Base-by-base conservation (phyloP, 2,797 vertebrate genomes). In the Crocidura indochinensis region DNA sequence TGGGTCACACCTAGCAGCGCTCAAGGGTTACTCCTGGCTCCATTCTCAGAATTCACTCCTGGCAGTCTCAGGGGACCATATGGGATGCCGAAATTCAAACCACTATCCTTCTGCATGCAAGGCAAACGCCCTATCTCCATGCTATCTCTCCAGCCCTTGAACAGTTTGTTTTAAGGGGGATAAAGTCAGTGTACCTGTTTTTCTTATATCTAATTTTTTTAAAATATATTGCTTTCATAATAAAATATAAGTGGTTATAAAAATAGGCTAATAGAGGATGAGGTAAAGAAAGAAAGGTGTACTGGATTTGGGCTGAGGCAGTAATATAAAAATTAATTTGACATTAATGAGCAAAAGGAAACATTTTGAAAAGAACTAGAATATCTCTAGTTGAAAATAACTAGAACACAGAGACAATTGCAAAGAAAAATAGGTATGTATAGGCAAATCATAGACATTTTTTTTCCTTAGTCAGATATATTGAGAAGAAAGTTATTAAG, bases 241-340 rank as follows among this genome's bases (percentile, higher is more conserved):
- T 46, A 78, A 68, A 46, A 44, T 26, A 75, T 68, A 82, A 86
- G n/a, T 68, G 86, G 27, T 26, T 15, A 80, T n/a, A 31, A 49
- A 84, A 22, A 53, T 1, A 47, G 47, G 51, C 44, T 20, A 20
- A 1, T 60, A 51, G 4, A 69, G 71, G 84, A 10, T 76, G 90
- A 26, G 60, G 11, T 78, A 64, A 44, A 44, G 3, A 8, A 31
- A 83, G 29, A 10, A 6, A 47, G 10, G 49, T 17, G 22, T 8
- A 22, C 88, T 64, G 69, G n/a, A 14, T 11, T 68, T 44, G 47
- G 47, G n/a, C 4, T 19, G 47, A 38, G 29, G 26, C 38, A n/a
- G 3, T 90, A 82, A 82, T 44, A 78, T 17, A 14, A 77, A 90
- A 90, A 64, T 88, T 88, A 56, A 95, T 83, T 90, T 76, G 31